Evolutionary conservation across 2,888 invertebrate genomes (phyloP).

Genomic region (Volucella inflata): DNA sequence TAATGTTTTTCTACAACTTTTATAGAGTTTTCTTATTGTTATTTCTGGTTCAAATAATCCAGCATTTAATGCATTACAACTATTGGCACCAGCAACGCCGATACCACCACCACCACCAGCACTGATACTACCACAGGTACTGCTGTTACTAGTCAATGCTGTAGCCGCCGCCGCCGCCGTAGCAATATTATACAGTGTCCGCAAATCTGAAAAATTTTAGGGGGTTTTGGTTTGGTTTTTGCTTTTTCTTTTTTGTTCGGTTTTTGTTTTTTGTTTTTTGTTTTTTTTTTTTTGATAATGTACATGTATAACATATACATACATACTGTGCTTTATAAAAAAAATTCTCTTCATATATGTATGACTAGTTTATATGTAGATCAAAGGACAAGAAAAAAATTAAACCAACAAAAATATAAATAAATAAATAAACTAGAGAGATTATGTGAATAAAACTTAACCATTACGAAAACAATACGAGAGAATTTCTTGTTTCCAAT

Average conservation of each 20-base stretch:
- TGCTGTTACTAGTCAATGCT: constrained; percentile 45
- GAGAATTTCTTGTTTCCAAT: constrained; percentile 15
- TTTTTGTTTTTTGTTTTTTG: constrained; percentile 73
- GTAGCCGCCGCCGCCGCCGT: constrained; percentile 81
- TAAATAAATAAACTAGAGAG: constrained; percentile 54
- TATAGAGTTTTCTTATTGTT: constrained; percentile 83
- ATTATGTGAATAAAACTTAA: constrained; percentile 72
- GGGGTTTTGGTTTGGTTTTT: constrained; percentile 80
- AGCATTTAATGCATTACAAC: constrained; percentile 28
- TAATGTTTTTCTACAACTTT: constrained; percentile 79
- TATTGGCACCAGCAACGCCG: constrained; percentile 13
- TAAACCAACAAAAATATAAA: constrained; percentile 6
- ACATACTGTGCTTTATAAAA: constrained; percentile 46
- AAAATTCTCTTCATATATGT: constrained; percentile 29
- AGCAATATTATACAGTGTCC: constrained; percentile 83
- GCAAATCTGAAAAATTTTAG: constrained; percentile 83
- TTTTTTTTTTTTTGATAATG: constrained; percentile 42
- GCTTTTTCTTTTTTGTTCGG: constrained; percentile 74
- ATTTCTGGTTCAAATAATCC: constrained; percentile 82
- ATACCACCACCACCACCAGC: constrained; percentile 33
- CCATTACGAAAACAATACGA: constrained; percentile 39
- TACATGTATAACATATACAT: constrained; percentile 33
- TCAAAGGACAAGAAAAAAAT: no score
- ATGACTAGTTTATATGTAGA: not conserved
- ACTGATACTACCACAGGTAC: not conserved